Base-by-base conservation (phyloP, 2,113 vertebrate genomes). In the Theristicus caerulescens region DNA sequence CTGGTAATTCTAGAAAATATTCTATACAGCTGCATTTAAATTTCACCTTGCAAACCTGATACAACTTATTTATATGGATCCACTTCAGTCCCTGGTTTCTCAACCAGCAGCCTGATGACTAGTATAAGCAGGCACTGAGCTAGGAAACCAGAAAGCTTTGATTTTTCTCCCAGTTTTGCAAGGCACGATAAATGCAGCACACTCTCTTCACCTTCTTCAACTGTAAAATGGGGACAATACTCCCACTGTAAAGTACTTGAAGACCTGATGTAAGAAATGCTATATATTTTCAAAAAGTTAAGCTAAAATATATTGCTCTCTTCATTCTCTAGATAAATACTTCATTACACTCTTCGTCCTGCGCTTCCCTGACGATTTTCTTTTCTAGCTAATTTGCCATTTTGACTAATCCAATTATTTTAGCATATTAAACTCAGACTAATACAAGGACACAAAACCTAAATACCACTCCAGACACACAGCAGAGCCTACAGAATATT, bases 1-100 rank as follows among this genome's bases (percentile, higher is more conserved):
- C 78, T 77, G 51, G 89, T 77, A 93, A 78, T 73, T 97, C 91
- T 66, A 94, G 89, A 91, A 90, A 95, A 96, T 65, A 91, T 61
- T 83, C 90, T 55, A 38, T 29, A 69, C 46, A 87, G 83, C 54
- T 52, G 69, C 57, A 81, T 77, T 82, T 72, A 76, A 69, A 82
- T 90, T 77, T 79, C 81, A 69, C 40, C 91, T 82, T 31, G 22
- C 64, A 80, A 85, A 80, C 20, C 71, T 67, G 57, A 84, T 3
- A 51, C 17, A 65, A 14, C 25, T n/a, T 17, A 61, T 55, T 15
- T 51, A 20, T 7, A 49, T 3, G 3, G 44, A 69, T 3, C 26
- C 59, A 44, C 27, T 40, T 31, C 2, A 72, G 61, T 0, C 46
- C n/a, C 46, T 27, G 55, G 11, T 32, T 92, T 74, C 65, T 72